These are phyloP conservation scores for Siniperca scherzeri DNA, from an alignment of 2,797 vertebrate genomes.

Conservation along the genomic window DNA sequence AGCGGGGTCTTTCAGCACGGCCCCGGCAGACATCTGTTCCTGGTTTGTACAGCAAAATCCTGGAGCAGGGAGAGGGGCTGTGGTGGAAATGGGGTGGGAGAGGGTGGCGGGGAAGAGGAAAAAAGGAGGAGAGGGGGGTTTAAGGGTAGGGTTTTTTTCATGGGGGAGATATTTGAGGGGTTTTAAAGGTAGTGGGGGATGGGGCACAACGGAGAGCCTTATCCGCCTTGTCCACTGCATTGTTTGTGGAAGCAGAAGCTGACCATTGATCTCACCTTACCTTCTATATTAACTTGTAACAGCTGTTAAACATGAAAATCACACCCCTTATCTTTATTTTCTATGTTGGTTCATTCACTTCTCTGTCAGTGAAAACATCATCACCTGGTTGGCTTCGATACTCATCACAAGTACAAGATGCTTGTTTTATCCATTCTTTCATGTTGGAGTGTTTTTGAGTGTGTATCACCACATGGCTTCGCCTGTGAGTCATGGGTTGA, in stretches of 20 bases:
- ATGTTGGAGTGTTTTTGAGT: slow-evolving; percentile 33
- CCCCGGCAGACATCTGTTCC: slow-evolving; percentile 88
- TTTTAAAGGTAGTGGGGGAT: slow-evolving; percentile 66
- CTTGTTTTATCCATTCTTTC: slow-evolving; percentile 55
- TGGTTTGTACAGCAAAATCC: slow-evolving; percentile 88
- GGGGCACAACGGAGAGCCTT: slow-evolving; percentile 46
- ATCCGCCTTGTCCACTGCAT: slow-evolving; percentile 51
- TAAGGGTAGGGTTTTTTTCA: slow-evolving; percentile 59
- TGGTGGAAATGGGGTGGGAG: slow-evolving; percentile 72
- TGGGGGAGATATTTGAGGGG: slow-evolving; percentile 68
- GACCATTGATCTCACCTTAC: slow-evolving; percentile 51
- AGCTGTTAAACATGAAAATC: slow-evolving; percentile 40
- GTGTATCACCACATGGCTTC: slow-evolving; percentile 35
- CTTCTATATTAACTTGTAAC: slow-evolving; percentile 30
- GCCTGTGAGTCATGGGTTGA: slow-evolving; percentile 52
- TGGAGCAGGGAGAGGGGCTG: slow-evolving; percentile 81
- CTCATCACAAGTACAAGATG: slow-evolving; percentile 54
- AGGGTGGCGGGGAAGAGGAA: slow-evolving; percentile 53
- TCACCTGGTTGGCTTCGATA: slow-evolving; percentile 60
- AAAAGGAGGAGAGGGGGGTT: slow-evolving; percentile 58
- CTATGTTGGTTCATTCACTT: slow-evolving; percentile 40
- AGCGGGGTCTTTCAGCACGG: slow-evolving; percentile 90
- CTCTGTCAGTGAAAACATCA: slow-evolving; percentile 68
- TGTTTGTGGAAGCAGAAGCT: slow-evolving; percentile 46
- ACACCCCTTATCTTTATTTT: slow-evolving; percentile 11